Conservation (phyloP, 2,113 vertebrate species). For the Forbesichthys agassizii region DNA sequence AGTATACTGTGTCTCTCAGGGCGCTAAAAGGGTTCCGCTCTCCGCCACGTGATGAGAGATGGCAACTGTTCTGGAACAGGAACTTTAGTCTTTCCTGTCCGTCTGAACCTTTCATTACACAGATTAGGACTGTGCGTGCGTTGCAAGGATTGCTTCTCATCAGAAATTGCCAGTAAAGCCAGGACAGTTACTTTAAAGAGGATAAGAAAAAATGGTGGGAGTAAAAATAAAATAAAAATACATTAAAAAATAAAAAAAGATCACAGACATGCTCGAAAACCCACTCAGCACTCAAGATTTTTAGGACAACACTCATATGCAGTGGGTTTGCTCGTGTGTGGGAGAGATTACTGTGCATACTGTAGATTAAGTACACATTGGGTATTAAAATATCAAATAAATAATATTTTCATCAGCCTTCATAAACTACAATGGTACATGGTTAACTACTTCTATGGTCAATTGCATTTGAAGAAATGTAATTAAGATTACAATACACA, state of each 20-base stretch:
- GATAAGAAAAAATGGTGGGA: constrained; percentile 10
- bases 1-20: constrained; percentile 16
- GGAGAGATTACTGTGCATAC: too few species aligned
- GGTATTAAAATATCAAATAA: too few species aligned
- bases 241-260: background rate
- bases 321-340: constrained; percentile 9
- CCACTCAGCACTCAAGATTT: constrained; percentile 30
- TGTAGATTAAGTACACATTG: too few species aligned
- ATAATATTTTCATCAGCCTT: too few species aligned
- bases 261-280: background rate
- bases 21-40: constrained; percentile 51
- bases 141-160: constrained; percentile 16
- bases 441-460: too few species aligned
- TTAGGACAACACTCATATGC: background rate
- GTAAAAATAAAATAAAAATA: background rate
- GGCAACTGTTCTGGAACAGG: constrained; percentile 52
- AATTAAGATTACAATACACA: too few species aligned
- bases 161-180: constrained; percentile 12
- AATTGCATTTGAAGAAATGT: too few species aligned
- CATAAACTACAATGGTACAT: too few species aligned
- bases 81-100: constrained; percentile 54
- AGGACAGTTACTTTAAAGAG: constrained; percentile 21
- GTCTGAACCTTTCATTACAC: constrained; percentile 46
- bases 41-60: constrained; percentile 49
- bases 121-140: constrained; percentile 39